Evolutionary conservation across 2,888 invertebrate species (phyloP), one percentile per base, ranked within the genome.

Genomic region (Spialia ferax): DNA sequence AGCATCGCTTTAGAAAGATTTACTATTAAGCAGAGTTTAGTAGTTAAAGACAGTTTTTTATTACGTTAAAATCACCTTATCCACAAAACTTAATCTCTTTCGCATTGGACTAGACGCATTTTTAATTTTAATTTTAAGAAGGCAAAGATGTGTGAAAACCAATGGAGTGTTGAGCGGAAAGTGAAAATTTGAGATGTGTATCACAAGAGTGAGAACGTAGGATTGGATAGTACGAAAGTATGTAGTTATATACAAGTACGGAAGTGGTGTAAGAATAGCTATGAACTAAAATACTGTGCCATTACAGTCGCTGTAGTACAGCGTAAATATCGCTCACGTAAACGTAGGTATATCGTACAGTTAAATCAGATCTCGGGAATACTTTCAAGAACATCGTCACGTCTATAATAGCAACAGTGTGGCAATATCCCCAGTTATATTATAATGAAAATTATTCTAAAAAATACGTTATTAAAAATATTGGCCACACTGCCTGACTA

Each of bases 101-200:
- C 84, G 87, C 85, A 89, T 89, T 91, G 91, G 93, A 93, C 93
- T 93, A 93, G 93, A 93, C 90, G 91, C 90, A 89, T 91, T 88
- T 84, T 84, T 77, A 75, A 87, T 89, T 88, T 57, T 73, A 75
- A 91, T 86, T 91, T 89, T 87, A 89, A 84, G 91, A 93, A 93
- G 93, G 93, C 90, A 91, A 91, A 93, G 90, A 88, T 84, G 87
- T 87, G 87, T 91, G 87, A 88, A 87, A 88, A 88, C 90, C 89
- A 87, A 91, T 90, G 74, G 81, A 80, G 84, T 81, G 83, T 77
- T 79, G 77, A 83, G 80, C 79, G 50, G 65, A 69, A 70, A 73
- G 62, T 62, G 69, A 60, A 79, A 80, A 72, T 76, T 77, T 74
- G 76, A 80, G 79, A 78, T 78, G 78, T 72, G 75, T 79, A 78